phyloP scores from a whole-genome alignment of 2,888 invertebrate species.

The Eupithecia subumbrata region DNA sequence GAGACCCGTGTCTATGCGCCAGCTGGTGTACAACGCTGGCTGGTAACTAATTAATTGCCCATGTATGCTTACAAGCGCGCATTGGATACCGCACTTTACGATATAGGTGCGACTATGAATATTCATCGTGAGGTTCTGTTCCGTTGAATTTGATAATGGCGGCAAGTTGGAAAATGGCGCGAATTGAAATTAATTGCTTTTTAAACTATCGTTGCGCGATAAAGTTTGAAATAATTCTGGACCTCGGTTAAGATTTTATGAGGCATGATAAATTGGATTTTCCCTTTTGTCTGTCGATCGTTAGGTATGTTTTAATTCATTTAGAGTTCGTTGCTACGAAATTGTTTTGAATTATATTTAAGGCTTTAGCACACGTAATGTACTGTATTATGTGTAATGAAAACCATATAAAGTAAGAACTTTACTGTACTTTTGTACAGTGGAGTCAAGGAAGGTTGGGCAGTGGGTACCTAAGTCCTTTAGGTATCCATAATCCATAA shows the following conservation, averaged over 20 bases:
- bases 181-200: constrained; percentile 38
- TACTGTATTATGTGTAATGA: no score
- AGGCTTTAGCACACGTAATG: no score
- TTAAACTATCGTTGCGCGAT: constrained; percentile 32
- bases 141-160: constrained; percentile 64
- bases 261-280: constrained; percentile 10
- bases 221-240: constrained; percentile 25
- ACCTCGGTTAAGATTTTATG: constrained; percentile 20
- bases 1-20: constrained; percentile 63
- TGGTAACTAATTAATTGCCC: constrained; percentile 77
- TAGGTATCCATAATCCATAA: no score
- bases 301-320: neutral
- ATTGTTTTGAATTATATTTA: neutral
- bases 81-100: constrained; percentile 75
- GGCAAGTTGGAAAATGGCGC: constrained; percentile 35
- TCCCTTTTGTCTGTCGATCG: constrained; percentile 2
- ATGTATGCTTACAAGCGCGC: constrained; percentile 71
- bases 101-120: constrained; percentile 67
- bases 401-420: no score
- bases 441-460: no score
- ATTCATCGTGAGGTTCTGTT: constrained; percentile 65
- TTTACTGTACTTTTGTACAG: no score
- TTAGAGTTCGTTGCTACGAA: neutral
- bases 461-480: no score
- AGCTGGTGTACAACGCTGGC: constrained; percentile 73